Conservation (phyloP, 2,888 invertebrate genomes). For the Carabus problematicus region DNA sequence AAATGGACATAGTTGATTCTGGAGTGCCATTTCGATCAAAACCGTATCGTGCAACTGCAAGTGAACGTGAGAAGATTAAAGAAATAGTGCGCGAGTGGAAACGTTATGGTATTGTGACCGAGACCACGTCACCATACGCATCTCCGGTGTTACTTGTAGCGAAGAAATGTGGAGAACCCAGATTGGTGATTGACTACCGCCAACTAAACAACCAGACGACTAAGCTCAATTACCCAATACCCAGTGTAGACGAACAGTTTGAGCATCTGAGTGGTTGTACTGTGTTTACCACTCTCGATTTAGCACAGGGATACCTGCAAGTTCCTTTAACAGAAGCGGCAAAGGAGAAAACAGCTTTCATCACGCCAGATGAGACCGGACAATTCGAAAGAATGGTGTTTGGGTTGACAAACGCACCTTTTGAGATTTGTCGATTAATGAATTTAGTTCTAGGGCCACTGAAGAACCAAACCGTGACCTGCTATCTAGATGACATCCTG, state of each 20-base stretch:
- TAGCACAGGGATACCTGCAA: slow-evolving; percentile 13
- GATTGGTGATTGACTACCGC: not conserved
- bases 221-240: not conserved
- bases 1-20: no score
- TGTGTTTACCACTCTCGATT: not conserved
- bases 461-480: slow-evolving; percentile 38
- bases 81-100: no score
- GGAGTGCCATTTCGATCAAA: no score
- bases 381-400: slow-evolving; percentile 43
- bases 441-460: slow-evolving; percentile 43
- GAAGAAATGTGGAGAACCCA: not conserved
- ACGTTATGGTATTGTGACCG: no score
- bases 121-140: slow-evolving; percentile 13
- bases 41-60: no score
- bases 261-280: not conserved
- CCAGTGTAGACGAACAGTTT: not conserved
- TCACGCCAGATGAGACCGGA: slow-evolving; percentile 17
- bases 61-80: no score
- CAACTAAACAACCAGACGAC: not conserved
- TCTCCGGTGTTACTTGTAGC: slow-evolving; percentile 7
- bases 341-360: not conserved
- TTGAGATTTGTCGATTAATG: slow-evolving; percentile 43
- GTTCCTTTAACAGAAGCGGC: not conserved
- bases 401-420: slow-evolving; percentile 43
- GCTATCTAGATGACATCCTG: slow-evolving; percentile 44